phyloP scores from a whole-genome alignment of 2,797 vertebrate species.

The Craterocephalus amniculus region DNA sequence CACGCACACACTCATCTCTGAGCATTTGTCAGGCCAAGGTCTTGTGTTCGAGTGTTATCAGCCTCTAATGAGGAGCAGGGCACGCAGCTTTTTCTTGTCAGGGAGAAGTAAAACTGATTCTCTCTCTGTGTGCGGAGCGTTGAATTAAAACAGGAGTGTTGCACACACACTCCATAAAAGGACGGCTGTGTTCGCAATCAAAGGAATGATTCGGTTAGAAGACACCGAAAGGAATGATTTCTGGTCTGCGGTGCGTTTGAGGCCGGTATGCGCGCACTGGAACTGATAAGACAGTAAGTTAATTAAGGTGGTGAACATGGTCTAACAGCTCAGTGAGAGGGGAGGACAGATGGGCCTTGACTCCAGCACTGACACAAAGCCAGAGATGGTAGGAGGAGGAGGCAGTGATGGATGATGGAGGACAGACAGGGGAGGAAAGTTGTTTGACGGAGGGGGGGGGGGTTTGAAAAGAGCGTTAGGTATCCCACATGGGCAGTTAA shows the following conservation, averaged over 20 bases:
- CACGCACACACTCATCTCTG: slow-evolving; percentile 51
- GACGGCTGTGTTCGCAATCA: neutral
- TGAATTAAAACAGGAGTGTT: slow-evolving; percentile 51
- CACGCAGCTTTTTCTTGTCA: slow-evolving; percentile 80
- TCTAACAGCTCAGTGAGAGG: slow-evolving; percentile 75
- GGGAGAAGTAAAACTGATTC: slow-evolving; percentile 78
- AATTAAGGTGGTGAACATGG: slow-evolving; percentile 80
- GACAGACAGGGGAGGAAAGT: slow-evolving; percentile 70
- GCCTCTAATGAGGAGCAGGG: slow-evolving; percentile 77
- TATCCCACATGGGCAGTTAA: slow-evolving; percentile 31
- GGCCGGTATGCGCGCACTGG: slow-evolving; percentile 33
- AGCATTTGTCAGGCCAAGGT: slow-evolving; percentile 77
- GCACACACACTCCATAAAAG: slow-evolving; percentile 43
- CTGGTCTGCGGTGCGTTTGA: slow-evolving; percentile 22
- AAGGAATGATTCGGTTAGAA: neutral
- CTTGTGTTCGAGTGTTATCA: slow-evolving; percentile 67
- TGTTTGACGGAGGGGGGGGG: slow-evolving; percentile 54
- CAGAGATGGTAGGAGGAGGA: slow-evolving; percentile 66
- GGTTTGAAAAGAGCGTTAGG: slow-evolving; percentile 44
- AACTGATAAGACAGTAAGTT: slow-evolving; percentile 81
- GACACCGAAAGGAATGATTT: neutral
- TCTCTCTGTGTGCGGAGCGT: no score
- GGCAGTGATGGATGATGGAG: slow-evolving; percentile 70
- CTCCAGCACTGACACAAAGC: slow-evolving; percentile 72
- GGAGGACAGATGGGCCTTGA: slow-evolving; percentile 83